Percentiles rank a stretch among this genome's conserved stretches.
phyloP scores from a whole-genome alignment of 2,888 invertebrate species.

The Corbicula japonica region DNA sequence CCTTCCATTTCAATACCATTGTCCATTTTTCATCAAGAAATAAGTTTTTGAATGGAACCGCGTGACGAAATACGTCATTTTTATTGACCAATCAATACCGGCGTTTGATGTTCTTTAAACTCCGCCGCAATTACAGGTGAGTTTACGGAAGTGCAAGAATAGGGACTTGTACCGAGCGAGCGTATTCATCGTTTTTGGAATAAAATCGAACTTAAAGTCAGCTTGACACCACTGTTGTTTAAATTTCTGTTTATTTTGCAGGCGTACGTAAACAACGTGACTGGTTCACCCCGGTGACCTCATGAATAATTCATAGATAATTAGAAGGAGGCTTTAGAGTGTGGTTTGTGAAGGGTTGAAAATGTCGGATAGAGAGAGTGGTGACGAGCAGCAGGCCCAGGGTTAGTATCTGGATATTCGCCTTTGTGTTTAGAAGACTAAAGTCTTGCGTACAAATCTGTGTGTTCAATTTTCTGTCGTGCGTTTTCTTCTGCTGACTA shows the following conservation, averaged over 20 bases:
- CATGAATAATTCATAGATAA: constrained; percentile 84
- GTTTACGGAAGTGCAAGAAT: no score
- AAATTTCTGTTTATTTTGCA: not conserved
- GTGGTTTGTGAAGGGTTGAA: constrained; percentile 85
- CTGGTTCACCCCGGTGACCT: constrained; percentile 67
- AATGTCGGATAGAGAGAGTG: constrained; percentile 87
- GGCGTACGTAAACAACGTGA: constrained; percentile 18
- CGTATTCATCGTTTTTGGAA: not conserved
- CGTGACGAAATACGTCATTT: constrained; percentile 38
- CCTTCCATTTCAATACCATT: not conserved
- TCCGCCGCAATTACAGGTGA: constrained; percentile 27
- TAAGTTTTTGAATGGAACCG: constrained; percentile 23
- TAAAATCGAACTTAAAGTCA: not conserved
- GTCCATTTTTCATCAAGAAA: not conserved
- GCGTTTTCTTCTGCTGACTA: constrained; percentile 55
- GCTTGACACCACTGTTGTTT: not conserved
- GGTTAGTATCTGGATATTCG: constrained; percentile 66
- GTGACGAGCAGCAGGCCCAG: constrained; percentile 86
- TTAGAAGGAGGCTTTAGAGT: constrained; percentile 83
- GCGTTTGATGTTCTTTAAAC: constrained; percentile 6
- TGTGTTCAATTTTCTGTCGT: not conserved
- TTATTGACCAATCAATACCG: constrained; percentile 15
- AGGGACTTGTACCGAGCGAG: no score
- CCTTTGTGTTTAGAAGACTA: not conserved
- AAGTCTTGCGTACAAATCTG: not conserved